Evolutionary conservation across 1,140 invertebrate species (phyloP), one percentile per base, ranked within the genome.

Genomic region (Sitobion miscanthi): DNA sequence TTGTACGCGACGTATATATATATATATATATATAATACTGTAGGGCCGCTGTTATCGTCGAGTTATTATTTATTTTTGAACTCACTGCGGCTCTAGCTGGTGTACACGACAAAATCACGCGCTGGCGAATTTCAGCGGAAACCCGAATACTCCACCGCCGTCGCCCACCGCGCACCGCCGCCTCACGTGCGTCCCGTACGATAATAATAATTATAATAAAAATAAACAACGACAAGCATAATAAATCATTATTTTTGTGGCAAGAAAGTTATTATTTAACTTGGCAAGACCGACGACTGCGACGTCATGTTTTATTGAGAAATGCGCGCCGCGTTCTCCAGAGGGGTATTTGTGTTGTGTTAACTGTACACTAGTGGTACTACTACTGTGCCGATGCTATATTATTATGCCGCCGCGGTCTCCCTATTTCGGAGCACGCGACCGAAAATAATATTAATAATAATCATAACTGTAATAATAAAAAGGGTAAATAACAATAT

Each of bases 271-370:
- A 93, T 93, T 93, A 93, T 93, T 93, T 93, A 57, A 93, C 82
- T 93, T 86, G 49, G 82, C 90, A 86, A 52, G n/a, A 92, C 89
- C 38, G 45, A 47, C n/a, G 90, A n/a, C 42, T 11, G 11, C 77
- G 69, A 83, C 49, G 49, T 86, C 91, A 86, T 86, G 91, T 86
- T 93, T 93, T 93, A 93, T 93, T 93, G 91, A 86, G 86, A 93
- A 93, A 93, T 45, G 47, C 49, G 49, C 49, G 49, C 52, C 5
- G 21, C 49, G 25, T 82, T 93, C 49, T 85, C 82, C 49, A 21
- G 49, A 93, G 82, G 49, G 49, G 23, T 86, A 38, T 93, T 86
- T 83, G 77, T 23, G 77, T 86, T 85, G 49, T 45, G 35, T 86
- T 83, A 57, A 42, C 38, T 30, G 8, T 38, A 17, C 0, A 6